Conservation (phyloP, 2,797 vertebrate species). For the Myotis vivesi region DNA sequence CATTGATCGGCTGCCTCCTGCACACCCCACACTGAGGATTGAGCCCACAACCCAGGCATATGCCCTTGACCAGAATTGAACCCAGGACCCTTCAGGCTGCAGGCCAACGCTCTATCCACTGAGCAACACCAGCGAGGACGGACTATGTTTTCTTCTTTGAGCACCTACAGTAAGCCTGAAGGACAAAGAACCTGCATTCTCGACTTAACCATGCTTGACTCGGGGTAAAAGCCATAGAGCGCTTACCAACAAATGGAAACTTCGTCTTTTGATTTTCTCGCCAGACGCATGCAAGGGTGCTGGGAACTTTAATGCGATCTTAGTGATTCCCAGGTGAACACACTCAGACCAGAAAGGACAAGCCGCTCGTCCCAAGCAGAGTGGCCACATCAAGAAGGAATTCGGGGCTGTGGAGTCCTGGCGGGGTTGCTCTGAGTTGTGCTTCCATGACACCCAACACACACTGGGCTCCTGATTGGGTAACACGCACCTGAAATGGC, state of each 20-base stretch:
- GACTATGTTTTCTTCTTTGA: not conserved
- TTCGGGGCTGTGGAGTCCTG: not conserved
- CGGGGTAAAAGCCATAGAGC: not conserved
- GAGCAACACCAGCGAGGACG: not conserved
- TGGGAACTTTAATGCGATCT: not conserved
- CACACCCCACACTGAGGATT: not conserved
- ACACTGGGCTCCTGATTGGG: not conserved
- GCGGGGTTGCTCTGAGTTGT: not conserved
- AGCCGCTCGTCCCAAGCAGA: not conserved
- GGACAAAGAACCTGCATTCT: not conserved
- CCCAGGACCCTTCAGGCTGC: no score
- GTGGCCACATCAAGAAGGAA: not conserved
- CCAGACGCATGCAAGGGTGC: not conserved
- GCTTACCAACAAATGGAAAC: not conserved
- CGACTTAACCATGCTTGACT: not conserved
- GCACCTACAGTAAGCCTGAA: not conserved
- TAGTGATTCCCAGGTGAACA: not conserved
- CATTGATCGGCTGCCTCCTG: not conserved
- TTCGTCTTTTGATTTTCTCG: not conserved
- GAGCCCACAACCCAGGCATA: not conserved
- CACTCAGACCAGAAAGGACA: not conserved
- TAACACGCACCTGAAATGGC: not conserved
- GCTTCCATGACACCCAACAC: not conserved
- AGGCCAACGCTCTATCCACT: not conserved
- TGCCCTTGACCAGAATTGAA: not conserved